Percentiles rank a stretch among this genome's conserved stretches.
Conservation (phyloP, 2,888 invertebrate species). For the Auanema freiburgensis region DNA sequence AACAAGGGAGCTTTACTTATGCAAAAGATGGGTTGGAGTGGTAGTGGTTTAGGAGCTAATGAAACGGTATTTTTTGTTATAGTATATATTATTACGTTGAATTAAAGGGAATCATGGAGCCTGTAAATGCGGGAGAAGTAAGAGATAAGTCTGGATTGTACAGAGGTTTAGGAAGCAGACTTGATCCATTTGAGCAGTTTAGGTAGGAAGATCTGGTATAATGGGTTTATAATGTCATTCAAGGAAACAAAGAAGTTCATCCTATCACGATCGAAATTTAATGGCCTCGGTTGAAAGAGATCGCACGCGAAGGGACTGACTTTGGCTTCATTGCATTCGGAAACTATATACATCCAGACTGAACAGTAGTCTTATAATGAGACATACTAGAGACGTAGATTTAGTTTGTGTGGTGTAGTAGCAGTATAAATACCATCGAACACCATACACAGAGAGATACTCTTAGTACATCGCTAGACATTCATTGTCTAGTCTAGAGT, state of each 20-base stretch:
- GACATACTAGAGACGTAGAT: too few relatives aligned
- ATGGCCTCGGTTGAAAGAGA: constrained; percentile 12
- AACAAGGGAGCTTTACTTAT: constrained; percentile 97
- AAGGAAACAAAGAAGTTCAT: constrained; percentile 15
- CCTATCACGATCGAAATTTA: constrained; percentile 16
- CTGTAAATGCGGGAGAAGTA: constrained; percentile 85
- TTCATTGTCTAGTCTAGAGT: too few relatives aligned
- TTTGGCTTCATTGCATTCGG: too few relatives aligned
- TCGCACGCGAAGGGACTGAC: too few relatives aligned
- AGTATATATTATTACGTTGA: too few relatives aligned
- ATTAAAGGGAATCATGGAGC: constrained; percentile 79
- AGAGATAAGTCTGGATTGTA: constrained; percentile 89
- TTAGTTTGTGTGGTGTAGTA: too few relatives aligned
- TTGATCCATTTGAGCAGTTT: constrained; percentile 51
- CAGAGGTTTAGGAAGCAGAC: constrained; percentile 82
- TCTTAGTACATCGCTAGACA: too few relatives aligned
- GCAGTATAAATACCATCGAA: too few relatives aligned
- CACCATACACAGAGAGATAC: too few relatives aligned
- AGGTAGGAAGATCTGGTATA: constrained; percentile 17
- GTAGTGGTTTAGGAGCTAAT: constrained; percentile 86
- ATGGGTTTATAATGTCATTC: not conserved
- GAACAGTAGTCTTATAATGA: too few relatives aligned
- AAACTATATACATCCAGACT: too few relatives aligned
- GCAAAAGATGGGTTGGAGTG: constrained; percentile 96
- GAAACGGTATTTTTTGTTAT: constrained; percentile 77